Conservation (phyloP, 1,140 invertebrate genomes). For the Araneus ventricosus region DNA sequence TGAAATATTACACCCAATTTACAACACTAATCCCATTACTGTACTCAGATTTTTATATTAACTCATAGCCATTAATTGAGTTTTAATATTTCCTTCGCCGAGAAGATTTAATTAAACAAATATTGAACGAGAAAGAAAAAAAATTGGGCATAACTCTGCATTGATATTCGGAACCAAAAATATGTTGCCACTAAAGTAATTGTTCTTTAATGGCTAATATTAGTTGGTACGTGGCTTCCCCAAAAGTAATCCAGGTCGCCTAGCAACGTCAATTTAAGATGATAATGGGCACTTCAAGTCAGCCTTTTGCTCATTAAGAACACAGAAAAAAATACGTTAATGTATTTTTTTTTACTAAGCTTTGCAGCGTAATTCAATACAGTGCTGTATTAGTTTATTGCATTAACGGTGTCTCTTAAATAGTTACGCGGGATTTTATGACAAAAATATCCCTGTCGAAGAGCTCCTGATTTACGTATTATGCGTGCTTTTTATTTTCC, state of each 20-base stretch:
- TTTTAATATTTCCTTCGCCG: background rate
- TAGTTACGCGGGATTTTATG: slow-evolving; percentile 19
- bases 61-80: slow-evolving; percentile 3
- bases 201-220: slow-evolving; percentile 63
- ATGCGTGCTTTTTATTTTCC: background rate
- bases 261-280: slow-evolving; percentile 56
- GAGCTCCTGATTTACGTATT: background rate
- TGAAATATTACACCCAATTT: background rate
- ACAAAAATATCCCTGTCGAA: slow-evolving; percentile 8
- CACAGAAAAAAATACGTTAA: slow-evolving; percentile 41
- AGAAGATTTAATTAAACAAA: slow-evolving; percentile 15
- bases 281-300: slow-evolving; percentile 57
- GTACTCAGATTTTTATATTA: background rate
- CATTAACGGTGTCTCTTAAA: slow-evolving; percentile 43
- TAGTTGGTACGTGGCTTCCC: slow-evolving; percentile 15
- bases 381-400: slow-evolving; percentile 24
- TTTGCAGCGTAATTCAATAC: slow-evolving; percentile 24
- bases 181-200: slow-evolving; percentile 52
- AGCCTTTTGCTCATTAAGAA: slow-evolving; percentile 48
- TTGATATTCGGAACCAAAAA: slow-evolving; percentile 54
- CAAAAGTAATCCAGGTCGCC: background rate
- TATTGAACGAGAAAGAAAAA: background rate
- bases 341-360: slow-evolving; percentile 34
- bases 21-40: background rate
- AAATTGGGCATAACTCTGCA: background rate